Evolutionary conservation across 2,797 vertebrate species (phyloP).

Genomic region (Heteromormyrus szaboi): DNA sequence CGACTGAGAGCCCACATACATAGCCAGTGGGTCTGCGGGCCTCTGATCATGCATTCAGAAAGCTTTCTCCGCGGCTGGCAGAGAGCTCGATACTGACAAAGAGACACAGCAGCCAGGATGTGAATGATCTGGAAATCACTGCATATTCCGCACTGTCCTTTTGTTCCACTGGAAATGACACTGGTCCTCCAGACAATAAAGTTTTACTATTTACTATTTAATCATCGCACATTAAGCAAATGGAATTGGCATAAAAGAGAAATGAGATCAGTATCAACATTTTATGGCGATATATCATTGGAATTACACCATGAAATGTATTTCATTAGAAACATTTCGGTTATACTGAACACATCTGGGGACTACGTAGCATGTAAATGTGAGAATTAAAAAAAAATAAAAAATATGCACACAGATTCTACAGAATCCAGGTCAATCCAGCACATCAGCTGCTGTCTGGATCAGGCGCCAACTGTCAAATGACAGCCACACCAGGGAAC

Average conservation of each 20-base stretch:
- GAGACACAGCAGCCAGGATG: background rate
- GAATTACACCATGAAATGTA: background rate
- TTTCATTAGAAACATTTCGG: background rate
- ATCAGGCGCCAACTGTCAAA: background rate
- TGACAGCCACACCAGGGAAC: background rate
- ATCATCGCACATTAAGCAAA: background rate
- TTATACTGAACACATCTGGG: background rate
- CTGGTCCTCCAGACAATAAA: background rate
- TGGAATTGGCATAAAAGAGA: background rate
- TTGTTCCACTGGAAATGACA: background rate
- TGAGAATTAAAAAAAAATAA: background rate
- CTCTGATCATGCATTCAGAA: slow-evolving; percentile 38
- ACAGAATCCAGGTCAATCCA: background rate
- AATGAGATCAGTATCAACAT: background rate
- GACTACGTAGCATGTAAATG: background rate
- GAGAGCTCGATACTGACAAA: slow-evolving; percentile 30
- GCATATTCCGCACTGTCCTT: background rate
- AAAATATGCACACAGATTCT: background rate
- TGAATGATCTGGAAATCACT: background rate
- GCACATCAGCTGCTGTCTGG: background rate
- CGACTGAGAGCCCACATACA: background rate
- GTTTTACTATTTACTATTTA: background rate
- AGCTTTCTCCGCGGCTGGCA: slow-evolving; percentile 15
- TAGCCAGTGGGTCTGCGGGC: slow-evolving; percentile 17
- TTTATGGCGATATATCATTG: background rate